These are phyloP conservation scores for Mobula hypostoma DNA, from an alignment of 2,113 vertebrate species.

Conservation along the genomic window DNA sequence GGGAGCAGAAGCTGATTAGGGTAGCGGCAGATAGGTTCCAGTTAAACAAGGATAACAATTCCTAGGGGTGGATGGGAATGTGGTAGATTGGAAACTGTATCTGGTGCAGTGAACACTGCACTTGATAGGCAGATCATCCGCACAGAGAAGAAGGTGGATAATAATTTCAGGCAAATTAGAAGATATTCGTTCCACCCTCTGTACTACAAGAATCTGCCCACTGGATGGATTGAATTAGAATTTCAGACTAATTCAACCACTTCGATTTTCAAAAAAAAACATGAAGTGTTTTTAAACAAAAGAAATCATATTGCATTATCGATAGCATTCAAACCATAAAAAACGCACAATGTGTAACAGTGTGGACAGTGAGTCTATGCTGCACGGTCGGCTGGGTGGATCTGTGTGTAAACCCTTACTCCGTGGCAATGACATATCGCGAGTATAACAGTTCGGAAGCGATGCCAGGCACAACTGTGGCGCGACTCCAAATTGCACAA, in stretches of 20 bases:
- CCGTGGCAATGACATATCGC: neutral
- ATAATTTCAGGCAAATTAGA: neutral
- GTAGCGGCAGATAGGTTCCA: too few species aligned
- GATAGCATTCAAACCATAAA: neutral
- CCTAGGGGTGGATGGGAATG: too few species aligned
- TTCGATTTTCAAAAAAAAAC: neutral
- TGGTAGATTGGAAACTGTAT: neutral
- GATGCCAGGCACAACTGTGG: neutral
- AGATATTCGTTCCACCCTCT: neutral
- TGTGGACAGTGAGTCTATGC: neutral
- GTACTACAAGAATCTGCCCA: neutral
- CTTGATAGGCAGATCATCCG: neutral
- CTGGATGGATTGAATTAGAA: neutral
- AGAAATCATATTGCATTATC: too few species aligned
- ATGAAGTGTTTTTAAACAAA: neutral
- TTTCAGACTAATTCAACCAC: neutral
- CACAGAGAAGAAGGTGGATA: neutral
- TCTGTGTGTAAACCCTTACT: constrained; percentile 1
- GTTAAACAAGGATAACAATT: too few species aligned
- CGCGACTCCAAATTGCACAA: constrained; percentile 13
- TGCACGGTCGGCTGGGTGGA: neutral
- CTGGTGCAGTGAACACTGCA: neutral
- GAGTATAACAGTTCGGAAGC: constrained; percentile 10
- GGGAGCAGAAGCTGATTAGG: too few species aligned
- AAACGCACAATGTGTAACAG: neutral